Evolutionary conservation across 2,888 invertebrate species (phyloP), one percentile per base, ranked within the genome.

Genomic region (Rhabditoides inermis): DNA sequence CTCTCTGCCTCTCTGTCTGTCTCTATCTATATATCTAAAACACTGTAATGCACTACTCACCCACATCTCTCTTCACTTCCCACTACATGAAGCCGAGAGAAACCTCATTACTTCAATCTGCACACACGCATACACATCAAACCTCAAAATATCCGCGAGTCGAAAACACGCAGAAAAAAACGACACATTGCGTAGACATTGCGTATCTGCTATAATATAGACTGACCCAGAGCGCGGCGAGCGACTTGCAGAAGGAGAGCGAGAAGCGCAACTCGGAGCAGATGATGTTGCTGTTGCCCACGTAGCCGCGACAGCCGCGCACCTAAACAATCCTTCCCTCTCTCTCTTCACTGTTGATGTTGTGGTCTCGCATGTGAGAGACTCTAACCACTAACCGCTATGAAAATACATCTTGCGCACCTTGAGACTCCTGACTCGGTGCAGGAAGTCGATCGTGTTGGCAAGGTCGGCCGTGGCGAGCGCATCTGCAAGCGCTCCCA

Each of bases 401-500:
- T 42, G 15, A 5, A 42, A 15, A 3, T 18, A 22, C 56, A 56
- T n/a, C n/a, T n/a, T n/a, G 3, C 61, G 78, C 50, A 90, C 83
- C 62, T 82, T 82, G 12, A 89, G 77, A 23, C 82, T 81, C 22
- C 83, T 83, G 26, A 91, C 79, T 73, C 88, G 85, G 28, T 78
- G 78, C 23, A 79, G 71, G 59, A 89, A 88, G 78, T 92, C 92
- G 49, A 92, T 77, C 1, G 91, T 85, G 72, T 91, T 89, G 60
- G 90, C 88, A 68, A 92, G 86, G 79, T 92, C 90, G 70, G 85
- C 87, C 77, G 85, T 84, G 65, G 85, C 85, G 69, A 88, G 87
- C 25, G 83, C 82, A 57, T 85, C 84, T 63, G 54, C 41, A 61
- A 56, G n/a, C n/a, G n/a, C n/a, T n/a, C n/a, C n/a, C n/a, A n/a